Evolutionary conservation across 1,140 invertebrate genomes (phyloP).

Genomic region (Pteromalus puparum): DNA sequence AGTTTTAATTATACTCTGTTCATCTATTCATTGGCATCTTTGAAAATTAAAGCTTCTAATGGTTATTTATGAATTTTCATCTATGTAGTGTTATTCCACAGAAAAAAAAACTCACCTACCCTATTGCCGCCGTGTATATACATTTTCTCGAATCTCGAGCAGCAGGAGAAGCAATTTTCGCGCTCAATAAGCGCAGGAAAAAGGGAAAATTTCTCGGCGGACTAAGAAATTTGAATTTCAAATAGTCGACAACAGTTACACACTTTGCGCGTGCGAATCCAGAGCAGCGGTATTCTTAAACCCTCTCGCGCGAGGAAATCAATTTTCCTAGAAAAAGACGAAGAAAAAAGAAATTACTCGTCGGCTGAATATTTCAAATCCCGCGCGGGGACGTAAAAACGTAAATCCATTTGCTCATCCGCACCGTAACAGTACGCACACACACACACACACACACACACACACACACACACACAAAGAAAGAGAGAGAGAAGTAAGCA

Average conservation of each 20-base stretch:
- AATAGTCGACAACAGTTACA: background rate
- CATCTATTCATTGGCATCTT: background rate
- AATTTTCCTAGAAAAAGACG: slow-evolving; percentile 4
- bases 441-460: too few species aligned
- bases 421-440: slow-evolving; percentile 21
- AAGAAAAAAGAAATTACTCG: slow-evolving; percentile 11
- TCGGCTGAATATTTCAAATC: background rate
- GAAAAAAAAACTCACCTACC: background rate
- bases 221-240: slow-evolving; percentile 15
- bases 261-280: background rate
- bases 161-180: background rate
- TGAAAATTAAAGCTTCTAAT: too few species aligned
- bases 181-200: background rate
- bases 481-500: slow-evolving; percentile 51
- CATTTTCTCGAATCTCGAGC: background rate
- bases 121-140: background rate
- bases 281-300: background rate
- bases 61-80: too few species aligned
- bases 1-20: too few species aligned
- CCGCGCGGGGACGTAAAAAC: slow-evolving; percentile 1
- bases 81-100: background rate
- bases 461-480: too few species aligned
- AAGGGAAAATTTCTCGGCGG: background rate
- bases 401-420: slow-evolving; percentile 19
- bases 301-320: background rate